phyloP scores from a whole-genome alignment of 2,797 vertebrate genomes.

The Ceryle rudis region DNA sequence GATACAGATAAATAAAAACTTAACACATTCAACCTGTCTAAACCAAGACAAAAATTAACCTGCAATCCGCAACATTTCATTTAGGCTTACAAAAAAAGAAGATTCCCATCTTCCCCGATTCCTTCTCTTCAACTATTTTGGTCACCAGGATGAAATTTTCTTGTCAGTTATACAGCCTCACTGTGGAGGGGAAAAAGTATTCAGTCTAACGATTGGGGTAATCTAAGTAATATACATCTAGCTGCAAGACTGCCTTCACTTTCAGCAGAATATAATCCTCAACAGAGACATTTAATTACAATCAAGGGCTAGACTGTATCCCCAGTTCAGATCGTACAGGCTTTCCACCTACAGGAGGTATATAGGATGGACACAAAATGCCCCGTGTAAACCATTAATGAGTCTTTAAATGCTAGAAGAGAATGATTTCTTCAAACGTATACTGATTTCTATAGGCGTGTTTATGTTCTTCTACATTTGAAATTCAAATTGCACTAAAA shows the following conservation, averaged over 20 bases:
- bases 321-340: neutral
- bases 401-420: fast-evolving
- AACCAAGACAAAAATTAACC: neutral
- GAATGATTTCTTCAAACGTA: neutral
- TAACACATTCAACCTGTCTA: neutral
- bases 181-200: neutral
- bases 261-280: neutral
- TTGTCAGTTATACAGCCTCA: neutral
- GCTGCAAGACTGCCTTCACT: neutral
- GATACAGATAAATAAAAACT: neutral
- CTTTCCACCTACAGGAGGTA: neutral
- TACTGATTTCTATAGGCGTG: neutral
- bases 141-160: neutral
- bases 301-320: neutral
- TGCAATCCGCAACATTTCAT: neutral
- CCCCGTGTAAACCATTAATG: neutral
- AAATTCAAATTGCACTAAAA: neutral
- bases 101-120: fast-evolving
- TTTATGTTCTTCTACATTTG: neutral
- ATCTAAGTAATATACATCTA: fast-evolving
- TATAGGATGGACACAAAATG: fast-evolving
- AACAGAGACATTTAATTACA: neutral
- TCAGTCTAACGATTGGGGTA: fast-evolving
- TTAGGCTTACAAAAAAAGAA: neutral
- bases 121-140: neutral